These are phyloP conservation scores for Coecobrya sp. DNA, from an alignment of 2,888 invertebrate species.

Conservation along the genomic window DNA sequence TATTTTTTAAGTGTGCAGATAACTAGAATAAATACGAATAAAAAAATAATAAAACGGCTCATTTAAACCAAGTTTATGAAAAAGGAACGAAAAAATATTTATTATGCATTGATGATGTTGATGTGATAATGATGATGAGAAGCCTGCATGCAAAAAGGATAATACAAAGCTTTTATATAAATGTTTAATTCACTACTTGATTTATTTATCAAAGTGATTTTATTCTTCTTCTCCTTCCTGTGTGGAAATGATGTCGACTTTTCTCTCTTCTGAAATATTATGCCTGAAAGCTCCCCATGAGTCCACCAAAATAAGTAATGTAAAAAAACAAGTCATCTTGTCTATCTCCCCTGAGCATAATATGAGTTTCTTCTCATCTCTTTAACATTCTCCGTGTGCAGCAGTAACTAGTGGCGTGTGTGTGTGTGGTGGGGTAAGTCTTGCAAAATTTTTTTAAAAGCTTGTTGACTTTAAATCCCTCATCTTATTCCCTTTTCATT, in stretches of 20 bases:
- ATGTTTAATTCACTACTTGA: constrained; percentile 3
- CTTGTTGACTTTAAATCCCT: constrained; percentile 13
- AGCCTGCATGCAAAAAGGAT: background rate
- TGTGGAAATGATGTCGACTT: background rate
- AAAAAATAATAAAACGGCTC: background rate
- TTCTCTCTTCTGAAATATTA: background rate
- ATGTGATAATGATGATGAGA: constrained; percentile 27
- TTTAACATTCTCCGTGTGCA: background rate
- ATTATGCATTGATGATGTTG: background rate
- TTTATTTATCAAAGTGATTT: constrained; percentile 43
- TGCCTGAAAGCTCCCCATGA: background rate
- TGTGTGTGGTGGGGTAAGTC: background rate
- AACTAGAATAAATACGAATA: background rate
- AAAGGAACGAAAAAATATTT: too few relatives aligned
- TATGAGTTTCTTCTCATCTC: background rate
- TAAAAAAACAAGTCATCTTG: background rate
- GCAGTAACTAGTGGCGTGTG: background rate
- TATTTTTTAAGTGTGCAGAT: background rate
- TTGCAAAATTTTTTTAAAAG: background rate
- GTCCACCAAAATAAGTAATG: background rate
- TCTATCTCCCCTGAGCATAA: too few relatives aligned
- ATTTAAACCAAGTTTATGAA: background rate
- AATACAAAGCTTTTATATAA: background rate
- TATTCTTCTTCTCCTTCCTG: constrained; percentile 8
- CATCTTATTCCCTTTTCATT: constrained; percentile 1